Base-by-base conservation (phyloP, 2,113 vertebrate species). In the Syngnathus scovelli region DNA sequence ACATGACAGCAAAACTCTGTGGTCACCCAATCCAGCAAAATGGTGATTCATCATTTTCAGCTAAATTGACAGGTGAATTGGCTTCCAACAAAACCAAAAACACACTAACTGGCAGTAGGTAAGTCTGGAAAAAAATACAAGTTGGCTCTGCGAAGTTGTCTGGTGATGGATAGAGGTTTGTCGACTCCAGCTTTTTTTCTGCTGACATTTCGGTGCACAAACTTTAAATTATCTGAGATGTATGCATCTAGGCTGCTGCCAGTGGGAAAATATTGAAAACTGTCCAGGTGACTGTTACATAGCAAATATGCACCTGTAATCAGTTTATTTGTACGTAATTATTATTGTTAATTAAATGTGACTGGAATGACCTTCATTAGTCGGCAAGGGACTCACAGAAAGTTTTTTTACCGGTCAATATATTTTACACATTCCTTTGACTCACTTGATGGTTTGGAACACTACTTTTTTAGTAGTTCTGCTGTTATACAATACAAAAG, bases 41-140 rank as follows among this genome's bases (percentile, higher is more conserved):
- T 61, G 19, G 59, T 23, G 60, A 43, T 44, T 62, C 60, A 62
- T 43, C 60, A 62, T 62, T 13, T 62, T 21, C n/a, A 12, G 4
- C 21, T 41, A 62, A 61, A 62, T 43, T 62, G 39, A 12, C 60
- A 62, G 38, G 10, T 43, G n/a, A 62, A 43, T 5, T 62, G 60
- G 39, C n/a, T 7, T 44, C n/a, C n/a, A 23, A 43, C 18, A 2
- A 62, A 21, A 16, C 43, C 11, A 61, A n/a, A 61, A 62, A 62
- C 23, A 43, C 36, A 16, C 27, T 58, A 36, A 41, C 60, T 43
- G 37, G 60, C 39, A 41, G 12, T 15, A 10, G n/a, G 39, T 62
- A 39, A 62, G n/a, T 43, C 39, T 2, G 18, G 55, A 13, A 16
- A 33, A 33, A 61, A 38, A 0, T 19, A 15, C 18, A 61, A 41